phyloP scores from a whole-genome alignment of 2,113 vertebrate species.

The Ophiodon elongatus region DNA sequence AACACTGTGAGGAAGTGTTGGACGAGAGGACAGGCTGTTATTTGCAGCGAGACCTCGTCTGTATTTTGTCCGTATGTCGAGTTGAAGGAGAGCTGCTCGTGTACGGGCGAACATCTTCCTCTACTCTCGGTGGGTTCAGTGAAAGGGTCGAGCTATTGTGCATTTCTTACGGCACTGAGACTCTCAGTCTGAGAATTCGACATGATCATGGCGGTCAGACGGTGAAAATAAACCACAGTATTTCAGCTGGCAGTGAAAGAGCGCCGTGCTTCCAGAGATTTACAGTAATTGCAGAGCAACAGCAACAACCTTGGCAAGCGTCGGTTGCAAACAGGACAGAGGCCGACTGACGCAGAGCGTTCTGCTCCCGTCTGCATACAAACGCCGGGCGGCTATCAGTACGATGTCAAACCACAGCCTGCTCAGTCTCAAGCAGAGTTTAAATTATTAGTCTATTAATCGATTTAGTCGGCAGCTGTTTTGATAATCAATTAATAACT shows the following conservation, averaged over 20 bases:
- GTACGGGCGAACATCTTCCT: too few species aligned
- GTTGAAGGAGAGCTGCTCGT: neutral
- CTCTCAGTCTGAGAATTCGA: constrained; percentile 58
- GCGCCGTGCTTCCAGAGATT: constrained; percentile 7
- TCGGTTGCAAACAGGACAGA: constrained; percentile 9
- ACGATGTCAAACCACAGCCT: neutral
- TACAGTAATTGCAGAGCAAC: constrained; percentile 60
- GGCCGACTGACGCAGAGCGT: neutral
- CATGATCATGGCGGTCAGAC: constrained; percentile 53
- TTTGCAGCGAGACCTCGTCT: too few species aligned
- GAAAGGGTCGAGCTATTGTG: constrained; percentile 51
- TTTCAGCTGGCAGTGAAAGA: constrained; percentile 39
- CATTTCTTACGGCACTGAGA: constrained; percentile 44
- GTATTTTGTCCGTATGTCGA: too few species aligned
- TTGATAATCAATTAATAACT: neutral
- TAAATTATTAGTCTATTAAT: neutral
- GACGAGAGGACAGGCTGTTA: constrained; percentile 5
- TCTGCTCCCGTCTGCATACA: neutral
- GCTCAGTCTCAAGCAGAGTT: neutral
- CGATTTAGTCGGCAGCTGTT: neutral
- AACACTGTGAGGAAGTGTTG: neutral
- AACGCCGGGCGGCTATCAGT: neutral
- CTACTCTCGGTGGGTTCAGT: constrained; percentile 21
- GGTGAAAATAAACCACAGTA: constrained; percentile 47
- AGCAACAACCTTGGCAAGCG: neutral